These are phyloP conservation scores for Leuciscus idus DNA, from an alignment of 2,113 vertebrate species.

Conservation along the genomic window DNA sequence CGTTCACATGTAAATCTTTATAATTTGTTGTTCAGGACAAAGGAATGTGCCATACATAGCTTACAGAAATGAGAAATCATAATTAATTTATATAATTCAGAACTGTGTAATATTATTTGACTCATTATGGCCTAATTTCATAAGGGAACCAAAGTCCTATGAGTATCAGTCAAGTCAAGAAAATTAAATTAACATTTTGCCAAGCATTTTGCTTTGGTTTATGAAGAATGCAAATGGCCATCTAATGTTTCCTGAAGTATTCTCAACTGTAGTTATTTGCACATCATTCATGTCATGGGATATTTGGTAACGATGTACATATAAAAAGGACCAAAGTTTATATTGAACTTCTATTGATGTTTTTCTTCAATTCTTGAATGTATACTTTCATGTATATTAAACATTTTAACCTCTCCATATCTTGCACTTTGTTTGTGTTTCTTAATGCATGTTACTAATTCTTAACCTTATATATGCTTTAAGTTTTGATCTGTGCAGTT, in stretches of 20 bases:
- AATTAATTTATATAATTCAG: background rate
- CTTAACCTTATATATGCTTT: background rate
- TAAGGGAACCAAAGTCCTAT: background rate
- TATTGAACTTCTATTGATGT: slow-evolving; percentile 20
- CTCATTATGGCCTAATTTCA: background rate
- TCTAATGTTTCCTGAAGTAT: background rate
- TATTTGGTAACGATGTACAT: slow-evolving; percentile 28
- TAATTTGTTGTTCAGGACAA: background rate
- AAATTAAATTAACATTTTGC: background rate
- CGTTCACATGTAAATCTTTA: background rate
- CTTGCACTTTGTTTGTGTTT: background rate
- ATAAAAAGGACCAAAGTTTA: slow-evolving; percentile 11
- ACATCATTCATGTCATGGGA: background rate
- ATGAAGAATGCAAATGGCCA: background rate
- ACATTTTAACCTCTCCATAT: background rate
- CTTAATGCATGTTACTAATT: background rate
- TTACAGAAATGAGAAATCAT: background rate
- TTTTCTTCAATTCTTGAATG: slow-evolving; percentile 39
- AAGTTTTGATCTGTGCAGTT: background rate
- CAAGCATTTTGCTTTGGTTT: background rate
- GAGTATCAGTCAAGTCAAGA: background rate
- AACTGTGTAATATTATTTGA: background rate
- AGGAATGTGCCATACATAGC: background rate
- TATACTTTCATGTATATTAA: slow-evolving; percentile 49
- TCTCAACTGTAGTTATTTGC: background rate